Evolutionary conservation across 2,113 vertebrate species (phyloP).

Genomic region (Caranx ignobilis): DNA sequence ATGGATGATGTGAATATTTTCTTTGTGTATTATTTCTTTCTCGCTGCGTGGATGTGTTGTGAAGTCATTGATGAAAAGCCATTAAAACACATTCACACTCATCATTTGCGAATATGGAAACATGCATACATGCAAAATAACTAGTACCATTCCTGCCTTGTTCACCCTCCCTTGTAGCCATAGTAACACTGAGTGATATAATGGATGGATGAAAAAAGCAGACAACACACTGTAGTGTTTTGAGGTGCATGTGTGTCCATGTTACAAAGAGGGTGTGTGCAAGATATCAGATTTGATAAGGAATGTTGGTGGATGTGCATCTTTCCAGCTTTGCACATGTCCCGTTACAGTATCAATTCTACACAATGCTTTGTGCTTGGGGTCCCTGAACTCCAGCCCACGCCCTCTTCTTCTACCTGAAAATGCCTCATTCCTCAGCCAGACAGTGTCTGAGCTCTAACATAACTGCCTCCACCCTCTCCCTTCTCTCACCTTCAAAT

Average conservation of each 20-base stretch:
- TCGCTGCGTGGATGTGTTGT: not conserved
- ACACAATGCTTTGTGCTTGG: no score
- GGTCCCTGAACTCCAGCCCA: no score
- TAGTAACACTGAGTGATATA: conserved; percentile 17
- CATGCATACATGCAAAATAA: not conserved
- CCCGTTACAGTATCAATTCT: no score
- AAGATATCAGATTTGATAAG: no score
- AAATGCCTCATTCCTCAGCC: no score
- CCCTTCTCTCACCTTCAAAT: no score
- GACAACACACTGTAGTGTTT: conserved; percentile 1
- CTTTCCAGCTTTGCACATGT: no score
- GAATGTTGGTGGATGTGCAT: no score
- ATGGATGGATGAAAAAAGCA: not conserved
- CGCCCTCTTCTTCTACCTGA: no score
- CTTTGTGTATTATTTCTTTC: not conserved
- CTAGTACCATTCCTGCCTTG: not conserved
- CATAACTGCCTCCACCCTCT: no score
- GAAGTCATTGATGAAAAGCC: not conserved
- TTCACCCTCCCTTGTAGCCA: conserved; percentile 6
- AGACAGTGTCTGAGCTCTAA: no score
- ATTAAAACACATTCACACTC: not conserved
- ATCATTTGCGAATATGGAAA: not conserved
- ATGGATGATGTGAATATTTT: not conserved
- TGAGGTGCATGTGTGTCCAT: not conserved
- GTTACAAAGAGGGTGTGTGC: no score